Base-by-base conservation (phyloP, 2,797 vertebrate genomes). In the Myotis pilosus region DNA sequence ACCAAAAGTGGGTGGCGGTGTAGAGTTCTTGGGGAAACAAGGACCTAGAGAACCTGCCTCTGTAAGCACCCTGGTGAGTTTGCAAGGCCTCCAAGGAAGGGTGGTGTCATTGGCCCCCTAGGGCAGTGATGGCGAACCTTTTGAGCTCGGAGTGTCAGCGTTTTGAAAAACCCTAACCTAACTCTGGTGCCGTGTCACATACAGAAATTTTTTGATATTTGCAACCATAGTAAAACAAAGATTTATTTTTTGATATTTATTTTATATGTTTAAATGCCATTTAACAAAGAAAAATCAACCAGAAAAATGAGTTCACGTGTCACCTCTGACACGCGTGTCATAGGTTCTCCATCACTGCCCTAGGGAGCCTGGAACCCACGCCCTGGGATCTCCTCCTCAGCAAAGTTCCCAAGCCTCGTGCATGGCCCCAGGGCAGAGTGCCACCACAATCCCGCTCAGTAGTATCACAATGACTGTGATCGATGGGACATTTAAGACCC, bases 391-490 rank as follows among this genome's bases (percentile, higher is more conserved):
- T 80, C 47, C 47, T 47, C 25, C 82, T 41, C 16, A 33, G 6
- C 60, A 85, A 49, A 79, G 51, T 25, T 33, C 36, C 66, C 2
- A 5, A 55, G 68, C 28, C 5, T 49, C 6, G 10, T 13, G 17
- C 2, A 0, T 38, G 33, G 17, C 47, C 72, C 89, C 23, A 20
- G 82, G 74, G 22, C 89, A 60, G 51, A 75, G 28, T 16, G 20
- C 2, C 7, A 1, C 22, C 28, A 0, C 13, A 8, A 0, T 62
- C 3, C 76, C 3, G 1, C 33, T 47, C 5, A 19, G 19, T 8
- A 2, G 22, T 6, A 36, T 36, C n/a, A 23, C 0, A 10, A 8
- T 57, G 53, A 57, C 23, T 28, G 2, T 25, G 25, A 68, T 66
- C 55, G 87, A 23, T 53, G 20, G 79, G 41, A 62, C 66, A 3